Evolutionary conservation across 2,797 vertebrate species (phyloP).

Genomic region (Poeciliopsis presidionis): DNA sequence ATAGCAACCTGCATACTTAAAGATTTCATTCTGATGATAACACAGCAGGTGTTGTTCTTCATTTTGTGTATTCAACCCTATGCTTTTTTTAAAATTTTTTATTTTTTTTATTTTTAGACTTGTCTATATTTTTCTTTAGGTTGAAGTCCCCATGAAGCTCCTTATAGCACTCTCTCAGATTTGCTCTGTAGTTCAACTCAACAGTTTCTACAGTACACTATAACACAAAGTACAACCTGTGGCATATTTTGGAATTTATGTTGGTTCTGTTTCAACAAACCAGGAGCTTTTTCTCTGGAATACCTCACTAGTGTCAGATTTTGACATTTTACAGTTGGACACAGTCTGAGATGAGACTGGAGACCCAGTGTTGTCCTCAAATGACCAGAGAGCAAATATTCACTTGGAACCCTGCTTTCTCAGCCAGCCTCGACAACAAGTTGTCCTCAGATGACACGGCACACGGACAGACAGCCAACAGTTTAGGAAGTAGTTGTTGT

Average conservation of each 20-base stretch:
- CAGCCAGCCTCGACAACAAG: conserved; percentile 4
- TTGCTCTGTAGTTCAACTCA: background rate
- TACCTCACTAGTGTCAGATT: conserved; percentile 17
- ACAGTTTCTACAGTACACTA: background rate
- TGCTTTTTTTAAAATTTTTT: background rate
- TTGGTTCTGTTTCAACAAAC: background rate
- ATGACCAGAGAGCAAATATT: conserved; percentile 50
- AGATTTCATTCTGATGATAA: background rate
- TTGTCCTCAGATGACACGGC: conserved; percentile 49
- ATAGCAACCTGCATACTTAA: background rate
- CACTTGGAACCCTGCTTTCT: conserved; percentile 32
- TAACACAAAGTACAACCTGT: background rate
- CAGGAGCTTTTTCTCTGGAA: background rate
- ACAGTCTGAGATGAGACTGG: conserved; percentile 34
- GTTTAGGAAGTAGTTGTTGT: conserved; percentile 20
- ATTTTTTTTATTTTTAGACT: background rate
- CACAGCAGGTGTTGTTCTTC: background rate
- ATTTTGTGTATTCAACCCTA: background rate
- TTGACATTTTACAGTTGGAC: conserved; percentile 19
- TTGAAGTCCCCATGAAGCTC: background rate
- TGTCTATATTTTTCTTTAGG: background rate
- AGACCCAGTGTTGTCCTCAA: conserved; percentile 45
- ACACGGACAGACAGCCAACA: conserved; percentile 24
- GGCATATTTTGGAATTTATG: background rate
- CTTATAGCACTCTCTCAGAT: background rate